Evolutionary conservation across 2,888 invertebrate genomes (phyloP).

Genomic region (Pandemis heparana): DNA sequence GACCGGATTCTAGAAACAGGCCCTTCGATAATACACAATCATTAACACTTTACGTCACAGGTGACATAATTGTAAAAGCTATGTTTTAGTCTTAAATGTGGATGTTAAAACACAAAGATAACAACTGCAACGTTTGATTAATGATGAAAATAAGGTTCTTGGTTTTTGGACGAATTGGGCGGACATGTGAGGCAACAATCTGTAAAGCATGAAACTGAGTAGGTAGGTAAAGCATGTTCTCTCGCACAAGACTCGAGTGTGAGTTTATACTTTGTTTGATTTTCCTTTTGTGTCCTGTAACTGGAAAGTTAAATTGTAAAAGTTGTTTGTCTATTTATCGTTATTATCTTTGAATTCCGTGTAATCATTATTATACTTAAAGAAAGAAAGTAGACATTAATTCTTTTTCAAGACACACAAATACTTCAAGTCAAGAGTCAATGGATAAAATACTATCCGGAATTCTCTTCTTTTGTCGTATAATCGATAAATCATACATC

Average conservation of each 20-base stretch:
- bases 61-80: conserved; percentile 32
- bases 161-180: background rate
- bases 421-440: background rate
- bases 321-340: no score
- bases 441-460: background rate
- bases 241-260: background rate
- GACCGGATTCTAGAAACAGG: conserved; percentile 37
- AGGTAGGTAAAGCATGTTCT: background rate
- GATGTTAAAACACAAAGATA: background rate
- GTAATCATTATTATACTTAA: background rate
- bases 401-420: no score
- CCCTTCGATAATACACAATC: conserved; percentile 34
- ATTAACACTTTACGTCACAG: conserved; percentile 25
- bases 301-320: no score
- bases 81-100: background rate
- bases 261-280: no score
- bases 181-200: background rate
- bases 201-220: background rate
- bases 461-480: background rate
- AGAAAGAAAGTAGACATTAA: no score
- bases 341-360: background rate
- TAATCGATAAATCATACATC: background rate
- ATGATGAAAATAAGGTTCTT: background rate
- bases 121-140: background rate
- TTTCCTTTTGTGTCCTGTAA: no score